Base-by-base conservation (phyloP, 2,797 vertebrate genomes). In the Danio choprae region DNA sequence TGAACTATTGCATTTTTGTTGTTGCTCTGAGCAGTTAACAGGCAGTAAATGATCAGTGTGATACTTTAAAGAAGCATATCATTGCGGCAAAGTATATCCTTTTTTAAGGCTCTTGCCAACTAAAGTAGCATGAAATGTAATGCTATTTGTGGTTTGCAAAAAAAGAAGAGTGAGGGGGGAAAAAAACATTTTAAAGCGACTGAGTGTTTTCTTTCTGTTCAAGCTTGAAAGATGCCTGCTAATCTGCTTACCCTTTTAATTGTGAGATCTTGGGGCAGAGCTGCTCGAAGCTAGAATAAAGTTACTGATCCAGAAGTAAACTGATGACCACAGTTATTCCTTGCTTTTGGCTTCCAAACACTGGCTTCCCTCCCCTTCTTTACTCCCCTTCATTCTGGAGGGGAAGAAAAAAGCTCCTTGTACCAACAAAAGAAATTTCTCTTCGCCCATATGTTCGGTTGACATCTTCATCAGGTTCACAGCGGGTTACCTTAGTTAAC, bases 381-480 rank as follows among this genome's bases (percentile, higher is more conserved):
- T 86, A 3, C 83, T 89, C 79, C 85, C 74, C 67, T 83, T 87
- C 88, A 86, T 89, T 87, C 85, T 82, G 58, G 68, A 72, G 74
- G 77, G 80, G 82, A 70, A 75, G 48, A 78, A 88, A 90, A 92
- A 92, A 94, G 92, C 94, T 92, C 92, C 92, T 87, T 93, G 91
- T 94, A 94, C 93, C 91, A 95, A 96, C 96, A 98, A 96, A 95
- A 92, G 94, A 94, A 93, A 92, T 96, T 95, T 97, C 82, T 84
- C 84, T 77, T 90, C 93, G 91, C 92, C 96, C 96, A 92, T 98
- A 95, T 97, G 97, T 96, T 96, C 94, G 91, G 93, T 96, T 96
- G 95, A 96, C 96, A 93, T 98, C 96, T 97, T 97, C 96, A 97
- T 98, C 96, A 97, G 96, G 95, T 96, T 97, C 97, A 95, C 97